These are phyloP conservation scores for Agonum fuliginosum DNA, from an alignment of 2,888 invertebrate species.

Conservation along the genomic window DNA sequence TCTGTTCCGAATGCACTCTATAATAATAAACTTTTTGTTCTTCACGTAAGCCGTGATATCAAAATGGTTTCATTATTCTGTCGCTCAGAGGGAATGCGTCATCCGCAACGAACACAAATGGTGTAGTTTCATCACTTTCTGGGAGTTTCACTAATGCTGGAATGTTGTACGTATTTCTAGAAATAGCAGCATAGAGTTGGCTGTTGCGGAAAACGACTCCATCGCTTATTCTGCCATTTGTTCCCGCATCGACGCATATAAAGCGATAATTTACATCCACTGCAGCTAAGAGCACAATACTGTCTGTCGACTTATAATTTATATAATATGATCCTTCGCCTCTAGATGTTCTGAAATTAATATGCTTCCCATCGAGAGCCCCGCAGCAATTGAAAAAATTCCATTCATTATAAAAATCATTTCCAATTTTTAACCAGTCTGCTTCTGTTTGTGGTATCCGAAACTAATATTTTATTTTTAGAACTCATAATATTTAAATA, in stretches of 20 bases:
- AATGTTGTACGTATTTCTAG: background rate
- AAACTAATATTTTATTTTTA: slow-evolving; percentile 5
- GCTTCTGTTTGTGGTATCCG: slow-evolving; percentile 62
- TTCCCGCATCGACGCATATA: slow-evolving; percentile 65
- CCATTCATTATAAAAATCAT: slow-evolving; percentile 63
- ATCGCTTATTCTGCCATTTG: slow-evolving; percentile 64
- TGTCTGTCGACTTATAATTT: slow-evolving; percentile 64
- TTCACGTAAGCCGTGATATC: slow-evolving; percentile 62
- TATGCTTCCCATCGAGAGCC: slow-evolving; percentile 64
- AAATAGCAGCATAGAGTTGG: slow-evolving; percentile 7
- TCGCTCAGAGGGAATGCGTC: slow-evolving; percentile 65
- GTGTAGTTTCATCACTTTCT: slow-evolving; percentile 3
- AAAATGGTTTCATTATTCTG: slow-evolving; percentile 66
- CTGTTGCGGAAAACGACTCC: slow-evolving; percentile 61
- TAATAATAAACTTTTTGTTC: slow-evolving; percentile 66
- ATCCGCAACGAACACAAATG: slow-evolving; percentile 61
- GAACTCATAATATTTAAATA: background rate
- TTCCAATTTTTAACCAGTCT: slow-evolving; percentile 64
- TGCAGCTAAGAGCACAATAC: slow-evolving; percentile 64
- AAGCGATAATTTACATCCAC: slow-evolving; percentile 64
- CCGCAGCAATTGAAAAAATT: slow-evolving; percentile 65
- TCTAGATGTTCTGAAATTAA: slow-evolving; percentile 55
- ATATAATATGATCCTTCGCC: slow-evolving; percentile 63
- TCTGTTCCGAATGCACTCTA: slow-evolving; percentile 61
- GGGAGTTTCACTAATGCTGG: background rate